Evolutionary conservation across 2,113 vertebrate genomes (phyloP).

Genomic region (Caranx melampygus): DNA sequence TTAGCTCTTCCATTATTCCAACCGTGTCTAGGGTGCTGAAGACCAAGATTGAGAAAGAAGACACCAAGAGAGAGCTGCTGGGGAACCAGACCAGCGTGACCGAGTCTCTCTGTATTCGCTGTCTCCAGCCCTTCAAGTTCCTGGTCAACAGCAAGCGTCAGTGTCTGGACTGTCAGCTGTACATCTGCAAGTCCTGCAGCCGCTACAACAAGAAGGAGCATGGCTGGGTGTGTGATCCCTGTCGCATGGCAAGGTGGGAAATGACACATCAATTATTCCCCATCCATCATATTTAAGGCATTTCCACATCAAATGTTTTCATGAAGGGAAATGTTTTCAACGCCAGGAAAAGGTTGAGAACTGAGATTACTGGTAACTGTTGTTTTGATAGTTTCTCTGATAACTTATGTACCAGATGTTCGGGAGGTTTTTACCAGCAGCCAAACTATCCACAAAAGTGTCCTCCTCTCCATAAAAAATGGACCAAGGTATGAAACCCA

Average conservation of each 20-base stretch:
- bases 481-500: too few relatives aligned
- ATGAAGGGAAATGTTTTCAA: too few relatives aligned
- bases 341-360: too few relatives aligned
- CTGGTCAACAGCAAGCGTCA: constrained; percentile 86
- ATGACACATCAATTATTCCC: not conserved
- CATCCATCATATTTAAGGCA: too few relatives aligned
- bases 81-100: constrained; percentile 82
- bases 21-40: constrained; percentile 85
- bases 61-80: constrained; percentile 87
- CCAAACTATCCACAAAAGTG: too few relatives aligned
- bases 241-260: constrained; percentile 88
- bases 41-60: constrained; percentile 88
- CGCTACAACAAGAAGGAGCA: constrained; percentile 87
- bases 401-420: too few relatives aligned
- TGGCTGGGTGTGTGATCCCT: constrained; percentile 91
- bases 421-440: too few relatives aligned
- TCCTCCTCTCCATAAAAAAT: too few relatives aligned
- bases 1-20: not conserved
- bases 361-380: too few relatives aligned
- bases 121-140: constrained; percentile 92
- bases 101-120: constrained; percentile 88
- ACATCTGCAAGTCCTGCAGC: constrained; percentile 89
- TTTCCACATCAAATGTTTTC: too few relatives aligned
- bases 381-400: too few relatives aligned
- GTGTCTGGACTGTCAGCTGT: constrained; percentile 89